Base-by-base conservation (phyloP, 2,888 invertebrate species). In the Dusona sp. region DNA sequence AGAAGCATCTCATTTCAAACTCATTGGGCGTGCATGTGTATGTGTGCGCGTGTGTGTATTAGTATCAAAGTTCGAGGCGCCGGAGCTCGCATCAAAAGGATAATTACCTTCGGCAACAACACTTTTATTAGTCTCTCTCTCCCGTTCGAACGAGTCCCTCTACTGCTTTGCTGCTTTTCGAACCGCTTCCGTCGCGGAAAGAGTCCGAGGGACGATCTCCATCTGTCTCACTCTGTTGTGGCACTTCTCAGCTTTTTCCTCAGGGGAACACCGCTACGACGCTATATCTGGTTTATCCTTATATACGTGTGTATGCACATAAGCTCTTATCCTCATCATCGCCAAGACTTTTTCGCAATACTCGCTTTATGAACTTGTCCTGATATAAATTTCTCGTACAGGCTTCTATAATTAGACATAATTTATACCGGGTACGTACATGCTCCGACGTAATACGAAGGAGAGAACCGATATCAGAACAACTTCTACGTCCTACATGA, bases 1-100 rank as follows among this genome's bases (percentile, higher is more conserved):
- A 75, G 75, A 70, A 64, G 57, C 73, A 48, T 78, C 78, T 74
- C 83, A 75, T 79, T 78, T 79, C 74, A 38, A 36, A 38, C 74
- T 61, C 75, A 84, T 79, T 68, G 73, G 45, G 61, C 75, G 72
- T 38, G 65, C 25, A 48, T 19, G 42, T 51, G 75, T 54, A 80
- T 85, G 45, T 45, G 68, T 67, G 38, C 19, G 16, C 19, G 36
- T 67, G 36, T 38, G 48, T 33, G 74, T 79, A 79, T 75, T 79
- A 79, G 86, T 86, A 86, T 86, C 88, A 79, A 84, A 87, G 82
- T 88, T 79, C 75, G 87, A 89, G 91, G 91, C 91, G 91, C 92
- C 91, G 89, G 84, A 85, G 88, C 82, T 83, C 88, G 86, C 90
- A 91, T 91, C 88, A 91, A 92, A 90, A 83, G 85, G 78, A 84